phyloP scores from a whole-genome alignment of 2,888 invertebrate species.

The Allolobophora icterica region DNA sequence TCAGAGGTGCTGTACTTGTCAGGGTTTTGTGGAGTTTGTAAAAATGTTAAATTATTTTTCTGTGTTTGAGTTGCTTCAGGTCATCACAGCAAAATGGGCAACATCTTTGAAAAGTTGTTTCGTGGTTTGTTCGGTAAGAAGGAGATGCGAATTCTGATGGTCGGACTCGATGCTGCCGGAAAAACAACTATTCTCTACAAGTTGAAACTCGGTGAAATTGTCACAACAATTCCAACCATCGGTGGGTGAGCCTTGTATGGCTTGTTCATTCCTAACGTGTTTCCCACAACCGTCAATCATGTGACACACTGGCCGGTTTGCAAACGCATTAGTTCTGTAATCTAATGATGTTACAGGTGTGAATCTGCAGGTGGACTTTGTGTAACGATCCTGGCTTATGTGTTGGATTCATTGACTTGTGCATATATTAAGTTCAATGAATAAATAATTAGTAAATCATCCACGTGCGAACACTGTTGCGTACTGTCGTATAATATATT shows the following conservation, averaged over 20 bases:
- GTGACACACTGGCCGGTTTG: too few species aligned
- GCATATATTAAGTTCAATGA: too few species aligned
- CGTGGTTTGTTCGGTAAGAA: conserved; percentile 99
- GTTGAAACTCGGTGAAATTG: conserved; percentile 99
- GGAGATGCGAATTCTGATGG: conserved; percentile 99
- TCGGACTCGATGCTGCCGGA: conserved; percentile 98
- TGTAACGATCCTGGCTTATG: too few species aligned
- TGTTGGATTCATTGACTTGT: too few species aligned
- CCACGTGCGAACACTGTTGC: too few species aligned
- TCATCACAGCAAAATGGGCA: conserved; percentile 82
- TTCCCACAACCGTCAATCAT: too few species aligned
- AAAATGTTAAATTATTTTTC: neutral
- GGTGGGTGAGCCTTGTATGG: conserved; percentile 71
- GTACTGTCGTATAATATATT: too few species aligned
- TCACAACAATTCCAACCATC: conserved; percentile 99
- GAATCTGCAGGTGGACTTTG: too few species aligned
- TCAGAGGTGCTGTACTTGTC: neutral
- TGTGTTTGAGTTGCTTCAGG: neutral
- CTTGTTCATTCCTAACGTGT: neutral
- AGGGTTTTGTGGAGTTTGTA: neutral
- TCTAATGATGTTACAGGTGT: too few species aligned
- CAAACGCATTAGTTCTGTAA: too few species aligned
- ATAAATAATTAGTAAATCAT: too few species aligned
- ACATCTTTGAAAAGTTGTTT: conserved; percentile 94
- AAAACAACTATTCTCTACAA: conserved; percentile 99